Percentiles rank a stretch among this genome's conserved stretches.
These are phyloP conservation scores for Atta cephalotes DNA, from an alignment of 1,140 invertebrate species.

Conservation along the genomic window DNA sequence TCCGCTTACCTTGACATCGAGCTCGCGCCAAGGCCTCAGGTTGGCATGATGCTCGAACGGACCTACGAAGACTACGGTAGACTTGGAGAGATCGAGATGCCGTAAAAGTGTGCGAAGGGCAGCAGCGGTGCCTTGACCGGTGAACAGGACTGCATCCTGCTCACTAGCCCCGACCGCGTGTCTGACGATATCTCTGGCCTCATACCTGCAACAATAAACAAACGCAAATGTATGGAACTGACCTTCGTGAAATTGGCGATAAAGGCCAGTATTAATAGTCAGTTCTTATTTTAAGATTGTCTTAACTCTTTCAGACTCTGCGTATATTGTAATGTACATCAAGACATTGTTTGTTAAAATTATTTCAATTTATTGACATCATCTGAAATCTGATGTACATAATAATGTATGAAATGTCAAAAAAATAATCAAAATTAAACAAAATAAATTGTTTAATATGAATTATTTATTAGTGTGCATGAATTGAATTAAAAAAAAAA, in stretches of 20 bases:
- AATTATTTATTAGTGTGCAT: too few relatives aligned
- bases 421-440: too few relatives aligned
- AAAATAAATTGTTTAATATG: too few relatives aligned
- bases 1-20: slow-evolving; percentile 89
- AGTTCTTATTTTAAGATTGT: too few relatives aligned
- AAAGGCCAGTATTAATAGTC: too few relatives aligned
- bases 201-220: slow-evolving; percentile 87
- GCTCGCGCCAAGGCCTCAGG: slow-evolving; percentile 94
- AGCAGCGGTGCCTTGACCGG: slow-evolving; percentile 91
- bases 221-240: slow-evolving; percentile 11
- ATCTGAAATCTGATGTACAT: too few relatives aligned
- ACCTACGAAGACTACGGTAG: slow-evolving; percentile 93
- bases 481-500: too few relatives aligned
- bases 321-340: too few relatives aligned
- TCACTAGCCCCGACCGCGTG: slow-evolving; percentile 93
- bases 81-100: slow-evolving; percentile 87
- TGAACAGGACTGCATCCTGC: slow-evolving; percentile 94
- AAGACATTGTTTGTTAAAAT: too few relatives aligned
- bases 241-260: neutral
- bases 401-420: too few relatives aligned
- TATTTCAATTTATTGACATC: too few relatives aligned
- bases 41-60: slow-evolving; percentile 95
- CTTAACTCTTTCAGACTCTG: too few relatives aligned
- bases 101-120: slow-evolving; percentile 90
- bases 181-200: slow-evolving; percentile 93